phyloP scores from a whole-genome alignment of 2,888 invertebrate species.

The Heliconius aoede region DNA sequence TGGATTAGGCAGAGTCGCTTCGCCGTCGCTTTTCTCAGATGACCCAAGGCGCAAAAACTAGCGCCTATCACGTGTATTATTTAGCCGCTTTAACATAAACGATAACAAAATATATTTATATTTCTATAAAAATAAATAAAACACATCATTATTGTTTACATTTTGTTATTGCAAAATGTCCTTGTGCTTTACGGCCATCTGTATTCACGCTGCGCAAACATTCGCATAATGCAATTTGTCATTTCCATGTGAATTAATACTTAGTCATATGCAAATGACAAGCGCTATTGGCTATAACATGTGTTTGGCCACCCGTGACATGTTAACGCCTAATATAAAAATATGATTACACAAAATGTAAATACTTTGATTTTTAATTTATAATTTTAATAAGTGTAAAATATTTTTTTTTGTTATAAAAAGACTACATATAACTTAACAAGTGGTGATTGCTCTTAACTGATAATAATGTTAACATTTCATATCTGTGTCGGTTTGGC shows the following conservation, averaged over 20 bases:
- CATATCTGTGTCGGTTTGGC: slow-evolving; percentile 34
- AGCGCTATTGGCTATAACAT: slow-evolving; percentile 36
- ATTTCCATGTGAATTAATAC: slow-evolving; percentile 39
- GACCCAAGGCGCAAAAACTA: not conserved
- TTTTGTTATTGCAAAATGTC: not conserved
- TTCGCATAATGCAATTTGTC: slow-evolving; percentile 32
- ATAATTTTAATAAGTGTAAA: not conserved
- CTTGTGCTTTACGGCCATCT: slow-evolving; percentile 11
- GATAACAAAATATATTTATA: not conserved
- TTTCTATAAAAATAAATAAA: not conserved
- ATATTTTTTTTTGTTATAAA: not conserved
- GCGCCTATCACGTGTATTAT: not conserved
- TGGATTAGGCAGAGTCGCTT: not conserved
- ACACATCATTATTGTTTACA: not conserved
- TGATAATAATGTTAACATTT: slow-evolving; percentile 17
- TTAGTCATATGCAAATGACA: slow-evolving; percentile 41
- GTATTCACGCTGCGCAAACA: slow-evolving; percentile 14
- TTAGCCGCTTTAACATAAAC: not conserved
- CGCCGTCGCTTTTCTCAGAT: not conserved
- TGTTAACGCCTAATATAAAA: slow-evolving; percentile 25
- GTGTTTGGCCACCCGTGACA: slow-evolving; percentile 36
- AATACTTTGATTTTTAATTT: not conserved
- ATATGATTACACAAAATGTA: not conserved
- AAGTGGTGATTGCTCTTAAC: not conserved
- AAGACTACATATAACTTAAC: not conserved